Percentiles rank a stretch among this genome's conserved stretches.
phyloP scores from a whole-genome alignment of 2,888 invertebrate genomes.

The Eupithecia exiguata region DNA sequence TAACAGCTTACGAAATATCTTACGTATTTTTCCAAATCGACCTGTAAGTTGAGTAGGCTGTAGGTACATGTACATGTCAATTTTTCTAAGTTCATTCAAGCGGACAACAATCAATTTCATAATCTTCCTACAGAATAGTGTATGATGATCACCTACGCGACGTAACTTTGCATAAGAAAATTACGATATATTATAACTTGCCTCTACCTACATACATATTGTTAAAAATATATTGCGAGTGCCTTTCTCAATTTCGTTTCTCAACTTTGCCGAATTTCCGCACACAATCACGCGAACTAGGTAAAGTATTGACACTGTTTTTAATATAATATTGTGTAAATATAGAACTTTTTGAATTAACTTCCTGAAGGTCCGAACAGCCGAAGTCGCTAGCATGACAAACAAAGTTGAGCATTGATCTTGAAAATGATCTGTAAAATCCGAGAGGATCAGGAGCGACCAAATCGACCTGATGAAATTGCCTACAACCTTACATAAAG shows the following conservation, averaged over 20 bases:
- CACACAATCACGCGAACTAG: not conserved
- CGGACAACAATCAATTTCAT: conserved; percentile 13
- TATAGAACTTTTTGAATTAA: not conserved
- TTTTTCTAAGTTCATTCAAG: conserved; percentile 13
- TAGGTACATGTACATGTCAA: too few relatives aligned
- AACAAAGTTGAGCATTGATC: not conserved
- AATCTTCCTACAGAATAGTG: conserved; percentile 11
- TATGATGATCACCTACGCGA: conserved; percentile 14
- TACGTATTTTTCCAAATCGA: conserved; percentile 11
- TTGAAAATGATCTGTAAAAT: not conserved
- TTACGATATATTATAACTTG: conserved; percentile 9
- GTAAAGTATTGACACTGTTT: conserved; percentile 1
- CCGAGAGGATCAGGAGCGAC: not conserved
- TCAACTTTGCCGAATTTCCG: conserved; percentile 19
- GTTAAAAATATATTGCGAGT: not conserved
- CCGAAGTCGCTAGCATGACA: not conserved
- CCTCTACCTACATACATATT: conserved; percentile 10
- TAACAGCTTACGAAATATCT: conserved; percentile 3
- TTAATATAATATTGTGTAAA: not conserved
- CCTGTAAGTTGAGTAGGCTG: conserved; percentile 10
- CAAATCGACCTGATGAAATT: not conserved
- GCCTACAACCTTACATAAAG: not conserved
- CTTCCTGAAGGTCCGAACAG: not conserved
- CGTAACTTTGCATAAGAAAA: conserved; percentile 11
- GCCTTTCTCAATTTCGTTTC: conserved; percentile 13